These are phyloP conservation scores for Leptoclinus maculatus DNA, from an alignment of 2,797 vertebrate species.

Conservation along the genomic window DNA sequence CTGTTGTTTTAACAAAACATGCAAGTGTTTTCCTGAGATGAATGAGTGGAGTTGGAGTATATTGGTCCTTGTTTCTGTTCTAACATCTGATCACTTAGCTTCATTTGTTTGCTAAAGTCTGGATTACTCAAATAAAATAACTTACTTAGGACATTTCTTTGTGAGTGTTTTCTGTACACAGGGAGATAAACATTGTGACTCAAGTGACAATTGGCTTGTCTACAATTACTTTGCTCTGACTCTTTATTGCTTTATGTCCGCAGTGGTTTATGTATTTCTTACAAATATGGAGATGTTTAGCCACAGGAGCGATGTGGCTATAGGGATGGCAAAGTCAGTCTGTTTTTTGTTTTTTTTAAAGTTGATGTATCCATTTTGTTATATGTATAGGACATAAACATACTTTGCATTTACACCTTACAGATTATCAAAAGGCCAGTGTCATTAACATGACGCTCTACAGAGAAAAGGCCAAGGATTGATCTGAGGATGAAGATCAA, in stretches of 20 bases:
- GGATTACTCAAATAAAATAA: neutral
- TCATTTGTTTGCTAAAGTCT: neutral
- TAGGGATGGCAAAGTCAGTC: neutral
- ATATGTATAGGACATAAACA: too few species aligned
- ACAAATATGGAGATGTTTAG: neutral
- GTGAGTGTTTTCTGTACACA: neutral
- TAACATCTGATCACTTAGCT: neutral
- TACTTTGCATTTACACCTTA: neutral
- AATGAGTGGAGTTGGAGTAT: neutral
- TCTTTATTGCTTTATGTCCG: neutral
- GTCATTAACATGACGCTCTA: neutral
- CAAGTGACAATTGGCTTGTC: constrained; percentile 16
- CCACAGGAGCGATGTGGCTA: neutral
- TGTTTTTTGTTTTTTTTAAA: neutral
- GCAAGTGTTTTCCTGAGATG: neutral
- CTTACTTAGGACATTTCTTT: neutral
- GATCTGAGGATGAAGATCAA: neutral
- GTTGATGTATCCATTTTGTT: too few species aligned
- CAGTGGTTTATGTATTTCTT: neutral
- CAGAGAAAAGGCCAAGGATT: neutral
- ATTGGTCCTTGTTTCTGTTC: neutral
- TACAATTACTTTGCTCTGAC: neutral
- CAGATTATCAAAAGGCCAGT: neutral
- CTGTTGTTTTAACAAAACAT: constrained; percentile 8
- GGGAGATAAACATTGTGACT: constrained; percentile 27